Conservation (phyloP, 2,888 invertebrate species). For the Tholera decimalis region DNA sequence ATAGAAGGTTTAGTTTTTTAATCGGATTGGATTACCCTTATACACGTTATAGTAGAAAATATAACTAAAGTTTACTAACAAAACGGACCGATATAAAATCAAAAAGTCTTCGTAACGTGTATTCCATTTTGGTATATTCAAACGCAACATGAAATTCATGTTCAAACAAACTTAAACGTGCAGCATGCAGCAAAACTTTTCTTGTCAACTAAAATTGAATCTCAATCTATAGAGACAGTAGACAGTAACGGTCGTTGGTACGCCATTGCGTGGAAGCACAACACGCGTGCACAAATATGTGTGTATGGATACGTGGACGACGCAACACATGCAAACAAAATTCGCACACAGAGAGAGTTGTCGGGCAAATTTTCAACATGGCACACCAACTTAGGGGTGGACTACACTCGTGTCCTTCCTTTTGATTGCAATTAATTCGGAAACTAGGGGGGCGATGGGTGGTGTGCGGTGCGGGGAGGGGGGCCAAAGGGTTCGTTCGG, state of each 20-base stretch:
- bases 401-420: slow-evolving; percentile 91
- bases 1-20: not conserved
- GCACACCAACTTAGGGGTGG: slow-evolving; percentile 89
- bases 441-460: slow-evolving; percentile 74
- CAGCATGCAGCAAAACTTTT: slow-evolving; percentile 49
- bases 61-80: not conserved
- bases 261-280: slow-evolving; percentile 67
- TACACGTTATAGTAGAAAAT: not conserved
- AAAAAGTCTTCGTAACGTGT: not conserved
- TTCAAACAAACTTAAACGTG: slow-evolving; percentile 12
- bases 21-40: not conserved
- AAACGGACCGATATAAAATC: not conserved
- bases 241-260: slow-evolving; percentile 39
- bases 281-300: slow-evolving; percentile 67
- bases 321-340: slow-evolving; percentile 64
- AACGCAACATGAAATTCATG: slow-evolving; percentile 21
- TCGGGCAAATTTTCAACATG: slow-evolving; percentile 87
- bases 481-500: slow-evolving; percentile 82
- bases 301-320: slow-evolving; percentile 50
- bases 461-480: slow-evolving; percentile 69
- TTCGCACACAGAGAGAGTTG: slow-evolving; percentile 74
- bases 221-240: slow-evolving; percentile 40
- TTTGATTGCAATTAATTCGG: slow-evolving; percentile 92
- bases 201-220: slow-evolving; percentile 44
- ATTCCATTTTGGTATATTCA: not conserved